Conservation (phyloP, 2,113 vertebrate species). For the Clarias magur region DNA sequence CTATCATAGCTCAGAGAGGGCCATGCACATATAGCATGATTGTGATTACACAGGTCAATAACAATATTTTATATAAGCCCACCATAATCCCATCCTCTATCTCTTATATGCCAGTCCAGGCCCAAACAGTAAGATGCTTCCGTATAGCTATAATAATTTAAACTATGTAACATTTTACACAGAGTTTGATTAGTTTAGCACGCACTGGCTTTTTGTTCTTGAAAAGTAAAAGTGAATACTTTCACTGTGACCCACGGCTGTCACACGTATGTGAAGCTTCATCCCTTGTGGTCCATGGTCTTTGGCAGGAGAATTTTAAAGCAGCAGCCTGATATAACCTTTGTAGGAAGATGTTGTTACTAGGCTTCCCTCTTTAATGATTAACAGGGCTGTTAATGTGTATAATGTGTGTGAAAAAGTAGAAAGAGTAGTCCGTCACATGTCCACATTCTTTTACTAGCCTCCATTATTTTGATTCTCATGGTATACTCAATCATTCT, state of each 20-base stretch:
- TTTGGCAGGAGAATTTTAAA: constrained; percentile 46
- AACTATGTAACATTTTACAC: neutral
- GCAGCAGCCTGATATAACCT: constrained; percentile 39
- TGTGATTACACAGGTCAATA: neutral
- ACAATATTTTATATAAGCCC: neutral
- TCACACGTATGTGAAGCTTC: constrained; percentile 65
- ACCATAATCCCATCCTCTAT: neutral
- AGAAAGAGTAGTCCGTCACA: constrained; percentile 72
- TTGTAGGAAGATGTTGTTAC: constrained; percentile 53
- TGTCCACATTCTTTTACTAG: constrained; percentile 71
- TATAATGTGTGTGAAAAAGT: constrained; percentile 60
- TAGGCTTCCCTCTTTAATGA: constrained; percentile 62
- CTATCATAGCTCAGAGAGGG: neutral
- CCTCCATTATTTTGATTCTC: constrained; percentile 59
- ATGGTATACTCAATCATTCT: constrained; percentile 8
- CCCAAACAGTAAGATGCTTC: neutral
- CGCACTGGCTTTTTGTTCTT: constrained; percentile 63
- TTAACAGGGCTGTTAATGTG: constrained; percentile 58
- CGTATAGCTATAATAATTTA: neutral
- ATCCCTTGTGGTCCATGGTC: constrained; percentile 66
- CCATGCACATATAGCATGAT: neutral
- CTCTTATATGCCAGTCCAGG: neutral
- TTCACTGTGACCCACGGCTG: constrained; percentile 72
- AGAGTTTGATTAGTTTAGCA: constrained; percentile 46
- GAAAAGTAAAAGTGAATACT: constrained; percentile 70